Base-by-base conservation (phyloP, 2,888 invertebrate genomes). In the Lysandra bellargus region DNA sequence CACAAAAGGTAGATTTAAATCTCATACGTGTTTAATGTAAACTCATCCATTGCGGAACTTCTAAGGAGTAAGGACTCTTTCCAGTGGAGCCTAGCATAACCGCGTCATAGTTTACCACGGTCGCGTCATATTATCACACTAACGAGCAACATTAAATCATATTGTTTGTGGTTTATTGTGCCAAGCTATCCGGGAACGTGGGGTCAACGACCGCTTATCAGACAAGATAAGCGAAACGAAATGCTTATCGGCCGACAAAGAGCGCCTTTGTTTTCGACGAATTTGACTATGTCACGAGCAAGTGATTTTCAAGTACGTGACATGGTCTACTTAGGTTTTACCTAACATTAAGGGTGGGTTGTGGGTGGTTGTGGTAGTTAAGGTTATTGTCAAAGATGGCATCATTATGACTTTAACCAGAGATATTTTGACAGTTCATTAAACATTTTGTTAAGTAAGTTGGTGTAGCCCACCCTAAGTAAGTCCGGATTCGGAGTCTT, bases 201-300 rank as follows among this genome's bases (percentile, higher is more conserved):
- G 86, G 92, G 92, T 93, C 91, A 86, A 79, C 88, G 92, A 91
- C 93, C 94, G 91, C 79, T 84, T 94, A 94, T 94, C 94, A 87
- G 86, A 80, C 79, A 82, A 90, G 93, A 94, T 94, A 93, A 93
- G 90, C 87, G 86, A 83, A 88, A 89, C 90, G 85, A 88, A 88
- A 87, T 86, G 87, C 87, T 92, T 93, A 92, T 93, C 92, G 88
- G 84, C 86, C 88, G 88, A 89, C 91, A 92, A 91, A 91, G 90
- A 91, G 88, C 85, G 88, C 89, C 88, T 90, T 92, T 93, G 92
- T 93, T 93, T 92, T 92, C 88, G 85, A 89, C 89, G 85, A 88
- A 89, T 90, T 90, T 85, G 87, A 89, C 88, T 86, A 86, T 90
- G 80, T 82, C 80, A 78, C 60, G 75, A 76, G 53, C 74, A 80